phyloP scores from a whole-genome alignment of 2,888 invertebrate genomes.

The Dasypogon diadema region DNA sequence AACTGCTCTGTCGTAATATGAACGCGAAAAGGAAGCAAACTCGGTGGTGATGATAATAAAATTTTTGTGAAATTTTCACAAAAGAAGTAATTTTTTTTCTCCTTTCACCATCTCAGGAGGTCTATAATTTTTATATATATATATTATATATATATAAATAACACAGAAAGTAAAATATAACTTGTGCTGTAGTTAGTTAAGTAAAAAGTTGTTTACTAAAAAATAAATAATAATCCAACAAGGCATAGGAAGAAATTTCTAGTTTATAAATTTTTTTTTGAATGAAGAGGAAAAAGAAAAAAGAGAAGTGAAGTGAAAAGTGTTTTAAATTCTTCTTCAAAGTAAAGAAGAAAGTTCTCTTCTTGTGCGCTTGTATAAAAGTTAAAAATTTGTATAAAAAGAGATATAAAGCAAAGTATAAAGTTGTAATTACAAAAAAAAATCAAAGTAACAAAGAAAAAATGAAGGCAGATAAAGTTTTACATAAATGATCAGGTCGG shows the following conservation, averaged over 20 bases:
- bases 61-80: neutral
- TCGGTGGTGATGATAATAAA: neutral
- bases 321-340: neutral
- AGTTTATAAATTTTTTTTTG: conserved; percentile 31
- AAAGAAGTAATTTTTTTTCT: neutral
- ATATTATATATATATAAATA: neutral
- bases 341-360: conserved; percentile 16
- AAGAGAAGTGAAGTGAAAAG: conserved; percentile 44
- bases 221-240: conserved; percentile 1
- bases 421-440: conserved; percentile 21
- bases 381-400: conserved; percentile 7
- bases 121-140: conserved; percentile 17
- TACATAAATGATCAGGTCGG: conserved; percentile 64
- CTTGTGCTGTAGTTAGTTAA: conserved; percentile 42
- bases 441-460: conserved; percentile 19
- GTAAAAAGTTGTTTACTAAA: conserved; percentile 6
- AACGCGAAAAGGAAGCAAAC: too few species aligned
- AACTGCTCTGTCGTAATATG: too few species aligned
- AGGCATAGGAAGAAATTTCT: conserved; percentile 8
- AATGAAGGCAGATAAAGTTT: conserved; percentile 55
- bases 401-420: conserved; percentile 15
- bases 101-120: neutral
- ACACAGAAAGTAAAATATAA: conserved; percentile 10
- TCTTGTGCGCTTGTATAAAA: conserved; percentile 31
- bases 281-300: conserved; percentile 45